Conservation (phyloP, 2,113 vertebrate species). For the Mastomys coucha region DNA sequence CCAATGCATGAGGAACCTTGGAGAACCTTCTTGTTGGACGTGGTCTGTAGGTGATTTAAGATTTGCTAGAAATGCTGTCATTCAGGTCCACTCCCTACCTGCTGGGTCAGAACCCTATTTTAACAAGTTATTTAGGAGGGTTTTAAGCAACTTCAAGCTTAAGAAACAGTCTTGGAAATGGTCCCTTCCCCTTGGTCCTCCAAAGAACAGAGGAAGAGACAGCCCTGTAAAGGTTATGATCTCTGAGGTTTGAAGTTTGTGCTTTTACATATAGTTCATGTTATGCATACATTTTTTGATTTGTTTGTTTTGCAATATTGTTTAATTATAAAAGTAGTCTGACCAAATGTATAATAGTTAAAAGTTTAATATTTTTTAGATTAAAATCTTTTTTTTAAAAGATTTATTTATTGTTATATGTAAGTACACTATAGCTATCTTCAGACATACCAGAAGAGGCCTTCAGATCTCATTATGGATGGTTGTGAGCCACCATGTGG, state of each 20-base stretch:
- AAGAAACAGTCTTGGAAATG: conserved; percentile 1
- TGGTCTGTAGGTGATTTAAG: not conserved
- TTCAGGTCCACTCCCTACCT: not conserved
- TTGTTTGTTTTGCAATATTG: conserved; percentile 48
- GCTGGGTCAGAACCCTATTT: conserved; percentile 21
- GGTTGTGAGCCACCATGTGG: no score
- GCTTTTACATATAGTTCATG: not conserved
- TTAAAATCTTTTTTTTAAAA: no score
- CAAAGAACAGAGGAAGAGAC: not conserved
- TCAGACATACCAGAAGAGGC: no score
- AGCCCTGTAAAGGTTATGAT: not conserved
- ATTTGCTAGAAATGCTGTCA: not conserved
- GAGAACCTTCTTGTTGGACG: not conserved
- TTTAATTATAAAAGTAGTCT: conserved; percentile 48
- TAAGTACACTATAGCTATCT: no score
- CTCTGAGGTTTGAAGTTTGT: conserved; percentile 33
- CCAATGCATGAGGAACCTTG: not conserved
- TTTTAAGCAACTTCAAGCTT: not conserved
- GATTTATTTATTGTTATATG: no score
- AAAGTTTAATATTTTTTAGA: conserved; percentile 30
- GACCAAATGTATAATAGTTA: conserved; percentile 43
- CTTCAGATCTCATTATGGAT: no score
- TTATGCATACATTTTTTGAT: not conserved
- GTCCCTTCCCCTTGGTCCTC: not conserved
- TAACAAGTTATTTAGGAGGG: not conserved